Evolutionary conservation across 2,888 invertebrate species (phyloP).

Genomic region (Hydriomena furcata): DNA sequence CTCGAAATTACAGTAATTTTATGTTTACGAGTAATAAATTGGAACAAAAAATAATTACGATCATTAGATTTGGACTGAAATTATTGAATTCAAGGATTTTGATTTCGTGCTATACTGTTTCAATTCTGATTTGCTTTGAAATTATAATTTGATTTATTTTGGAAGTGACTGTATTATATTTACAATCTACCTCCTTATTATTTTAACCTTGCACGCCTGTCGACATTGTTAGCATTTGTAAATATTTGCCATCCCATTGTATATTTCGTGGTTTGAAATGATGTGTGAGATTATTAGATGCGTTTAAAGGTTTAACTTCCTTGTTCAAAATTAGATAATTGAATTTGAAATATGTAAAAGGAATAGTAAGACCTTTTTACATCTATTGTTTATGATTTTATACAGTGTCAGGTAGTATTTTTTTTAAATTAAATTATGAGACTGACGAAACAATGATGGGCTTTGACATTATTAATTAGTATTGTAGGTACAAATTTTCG

Average conservation of each 20-base stretch:
- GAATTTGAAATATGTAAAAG: no score
- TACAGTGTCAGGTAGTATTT: no score
- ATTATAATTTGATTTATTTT: slow-evolving; percentile 7
- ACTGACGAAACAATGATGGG: no score
- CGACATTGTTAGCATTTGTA: background rate
- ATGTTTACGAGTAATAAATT: slow-evolving; percentile 40
- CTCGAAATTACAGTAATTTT: slow-evolving; percentile 39
- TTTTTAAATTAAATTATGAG: no score
- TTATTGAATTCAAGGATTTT: slow-evolving; percentile 38
- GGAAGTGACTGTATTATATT: slow-evolving; percentile 14
- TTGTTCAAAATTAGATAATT: slow-evolving; percentile 2
- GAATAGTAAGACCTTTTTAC: no score
- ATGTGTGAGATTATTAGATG: slow-evolving; percentile 3
- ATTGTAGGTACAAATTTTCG: no score
- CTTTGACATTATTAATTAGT: no score
- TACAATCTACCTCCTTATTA: background rate
- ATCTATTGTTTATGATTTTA: no score
- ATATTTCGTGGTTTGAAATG: background rate
- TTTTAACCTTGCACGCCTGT: slow-evolving; percentile 14
- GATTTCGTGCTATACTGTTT: slow-evolving; percentile 20
- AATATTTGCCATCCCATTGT: slow-evolving; percentile 13
- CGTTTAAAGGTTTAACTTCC: slow-evolving; percentile 3
- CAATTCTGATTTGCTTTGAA: slow-evolving; percentile 8
- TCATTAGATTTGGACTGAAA: slow-evolving; percentile 42
- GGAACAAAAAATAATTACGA: slow-evolving; percentile 39